A percentile compares a stretch with the other conserved stretches of the same genome.
These are phyloP conservation scores for Drosophila macrospina DNA, from an alignment of 2,888 invertebrate species.

Conservation along the genomic window DNA sequence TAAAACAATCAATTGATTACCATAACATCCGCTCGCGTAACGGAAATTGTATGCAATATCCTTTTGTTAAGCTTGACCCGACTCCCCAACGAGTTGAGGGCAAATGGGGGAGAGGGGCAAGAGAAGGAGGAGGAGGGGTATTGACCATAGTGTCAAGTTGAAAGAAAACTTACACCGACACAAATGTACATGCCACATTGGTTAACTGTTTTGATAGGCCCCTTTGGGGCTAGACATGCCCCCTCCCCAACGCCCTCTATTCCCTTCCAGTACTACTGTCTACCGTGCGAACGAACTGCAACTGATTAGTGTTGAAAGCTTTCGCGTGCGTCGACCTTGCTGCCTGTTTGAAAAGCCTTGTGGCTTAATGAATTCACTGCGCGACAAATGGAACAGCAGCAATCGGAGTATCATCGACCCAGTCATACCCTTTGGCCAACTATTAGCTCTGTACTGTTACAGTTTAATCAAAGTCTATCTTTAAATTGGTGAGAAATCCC, in stretches of 20 bases:
- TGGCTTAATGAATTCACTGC: slow-evolving; percentile 66
- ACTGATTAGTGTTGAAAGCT: slow-evolving; percentile 61
- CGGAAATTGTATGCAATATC: slow-evolving; percentile 80
- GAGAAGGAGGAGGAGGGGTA: not conserved
- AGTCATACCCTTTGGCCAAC: slow-evolving; percentile 4
- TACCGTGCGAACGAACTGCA: slow-evolving; percentile 32
- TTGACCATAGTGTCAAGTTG: slow-evolving; percentile 41
- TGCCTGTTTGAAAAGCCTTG: slow-evolving; percentile 45
- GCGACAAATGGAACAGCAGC: slow-evolving; percentile 27
- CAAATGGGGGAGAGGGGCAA: rapidly evolving
- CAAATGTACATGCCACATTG: slow-evolving; percentile 51
- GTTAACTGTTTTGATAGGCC: slow-evolving; percentile 61
- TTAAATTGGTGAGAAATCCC: too few relatives aligned
- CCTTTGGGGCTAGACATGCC: slow-evolving; percentile 13
- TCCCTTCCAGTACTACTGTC: too few relatives aligned
- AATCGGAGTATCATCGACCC: not conserved
- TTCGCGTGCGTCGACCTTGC: slow-evolving; percentile 51
- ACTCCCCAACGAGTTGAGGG: not conserved
- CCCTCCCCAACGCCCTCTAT: too few relatives aligned
- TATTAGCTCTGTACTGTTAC: not conserved
- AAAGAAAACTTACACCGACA: slow-evolving; percentile 34
- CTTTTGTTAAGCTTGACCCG: slow-evolving; percentile 60
- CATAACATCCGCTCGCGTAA: slow-evolving; percentile 73
- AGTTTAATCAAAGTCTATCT: too few relatives aligned
- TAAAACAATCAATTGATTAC: slow-evolving; percentile 84